Base-by-base conservation (phyloP, 2,888 invertebrate genomes). In the Acrobasis repandana region DNA sequence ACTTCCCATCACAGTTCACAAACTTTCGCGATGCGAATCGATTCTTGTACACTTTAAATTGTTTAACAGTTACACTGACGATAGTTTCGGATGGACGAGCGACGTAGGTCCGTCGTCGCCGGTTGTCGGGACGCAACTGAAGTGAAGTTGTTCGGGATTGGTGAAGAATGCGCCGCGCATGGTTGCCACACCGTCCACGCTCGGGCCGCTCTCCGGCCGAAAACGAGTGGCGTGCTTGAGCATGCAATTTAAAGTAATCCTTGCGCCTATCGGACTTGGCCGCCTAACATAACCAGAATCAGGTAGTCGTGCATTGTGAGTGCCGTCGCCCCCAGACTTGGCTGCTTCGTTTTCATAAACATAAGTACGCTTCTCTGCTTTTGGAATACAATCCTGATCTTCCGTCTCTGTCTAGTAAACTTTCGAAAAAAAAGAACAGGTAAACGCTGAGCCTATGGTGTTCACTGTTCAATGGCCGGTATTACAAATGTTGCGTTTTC, bases 121-220 rank as follows among this genome's bases (percentile, higher is more conserved):
- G 80, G 71, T 74, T 79, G 80, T 84, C 82, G 80, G 82, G 79
- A 82, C 82, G 83, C 83, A 88, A 92, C 91, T 92, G 87, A 77
- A 85, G 79, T 89, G 90, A 90, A 90, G 92, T 90, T 85, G 76
- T 77, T 76, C 70, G 78, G 83, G 86, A 86, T 86, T 86, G 88
- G 89, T 86, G 83, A 88, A 86, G 90, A 88, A 86, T 91, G 91
- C 90, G 90, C 88, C 76, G 90, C 91, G 91, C 91, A 92, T 88
- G 85, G 90, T 88, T 86, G 90, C 89, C 84, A 85, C 88, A 85
- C 88, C 87, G 87, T 82, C 81, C 84, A 80, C 85, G 85, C 85
- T 88, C 82, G 80, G 76, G 75, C 79, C 75, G 77, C 73, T 82
- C 76, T 66, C 80, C 89, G 81, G 73, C 85, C 75, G 77, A 85